Evolutionary conservation across 1,140 invertebrate genomes (phyloP).

Genomic region (Temnothorax curvispinosus): DNA sequence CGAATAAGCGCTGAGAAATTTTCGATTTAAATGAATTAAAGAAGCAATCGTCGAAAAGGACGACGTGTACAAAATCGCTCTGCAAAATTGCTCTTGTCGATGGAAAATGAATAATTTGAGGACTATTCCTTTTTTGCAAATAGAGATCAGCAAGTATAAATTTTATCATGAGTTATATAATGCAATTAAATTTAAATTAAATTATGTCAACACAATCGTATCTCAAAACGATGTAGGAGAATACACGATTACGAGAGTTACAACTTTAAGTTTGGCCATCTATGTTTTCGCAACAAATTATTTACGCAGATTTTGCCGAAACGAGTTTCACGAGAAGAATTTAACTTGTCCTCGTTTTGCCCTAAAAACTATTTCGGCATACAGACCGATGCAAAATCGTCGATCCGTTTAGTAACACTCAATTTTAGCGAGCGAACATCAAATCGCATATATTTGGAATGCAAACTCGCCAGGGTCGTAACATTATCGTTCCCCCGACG

Average conservation of each 20-base stretch:
- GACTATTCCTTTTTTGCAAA: no score
- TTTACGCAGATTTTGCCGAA: neutral
- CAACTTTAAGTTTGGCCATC: neutral
- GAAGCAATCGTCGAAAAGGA: neutral
- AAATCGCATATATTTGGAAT: neutral
- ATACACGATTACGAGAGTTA: neutral
- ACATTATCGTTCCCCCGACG: constrained; percentile 27
- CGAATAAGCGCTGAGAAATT: neutral
- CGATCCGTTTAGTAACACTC: neutral
- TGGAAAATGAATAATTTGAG: neutral
- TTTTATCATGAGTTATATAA: neutral
- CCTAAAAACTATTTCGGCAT: neutral
- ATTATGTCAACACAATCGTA: neutral
- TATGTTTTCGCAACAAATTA: neutral
- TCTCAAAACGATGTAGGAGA: neutral
- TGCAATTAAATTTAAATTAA: neutral
- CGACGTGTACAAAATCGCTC: neutral
- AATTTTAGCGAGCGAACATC: neutral
- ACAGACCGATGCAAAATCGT: neutral
- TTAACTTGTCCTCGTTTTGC: neutral
- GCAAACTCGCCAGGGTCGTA: constrained; percentile 23
- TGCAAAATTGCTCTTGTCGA: neutral
- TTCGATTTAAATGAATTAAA: neutral
- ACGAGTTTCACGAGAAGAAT: constrained; percentile 15
- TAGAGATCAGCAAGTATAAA: neutral